Base-by-base conservation (phyloP, 2,888 invertebrate genomes). In the Erebia epiphron region DNA sequence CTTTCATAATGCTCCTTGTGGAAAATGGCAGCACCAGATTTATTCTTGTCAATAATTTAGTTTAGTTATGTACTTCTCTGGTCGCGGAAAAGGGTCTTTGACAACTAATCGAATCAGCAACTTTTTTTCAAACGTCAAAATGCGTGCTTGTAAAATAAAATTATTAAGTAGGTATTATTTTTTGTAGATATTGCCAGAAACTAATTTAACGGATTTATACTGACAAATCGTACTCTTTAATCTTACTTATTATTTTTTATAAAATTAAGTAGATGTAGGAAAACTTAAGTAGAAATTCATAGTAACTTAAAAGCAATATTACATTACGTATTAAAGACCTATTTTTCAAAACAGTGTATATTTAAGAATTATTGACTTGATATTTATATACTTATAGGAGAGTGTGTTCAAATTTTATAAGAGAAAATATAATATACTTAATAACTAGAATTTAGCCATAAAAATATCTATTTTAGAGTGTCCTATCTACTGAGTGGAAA, bases 351-450 rank as follows among this genome's bases (percentile, higher is more conserved):
- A 57, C 41, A n/a, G 18, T 49, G 13, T 54, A 46, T 52, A 35
- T 64, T 50, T 26, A 18, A 60, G 18, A 67, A 61, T 16, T 35
- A 52, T 35, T 67, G 65, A 16, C 68, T 69, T 71, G 50, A 50
- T 65, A 62, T 49, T 62, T 62, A 52, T 72, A 67, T 67, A 63
- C 52, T 70, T 69, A 73, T 75, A 76, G 75, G 58, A 63, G 73
- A 75, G 75, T 75, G 77, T 78, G 76, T 77, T 76, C 77, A 77
- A 76, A 76, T 76, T 75, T 76, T 75, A 73, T 76, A 76, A 75
- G 56, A 71, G 43, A 67, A 41, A 68, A 41, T 60, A 52, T 4
- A 57, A 46, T 43, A 50, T 52, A 64, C 52, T n/a, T 35, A 63
- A 60, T 69, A 72, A 63, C 67, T 70, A 64, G 64, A 58, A 49